Evolutionary conservation across 2,888 invertebrate species (phyloP), one percentile per base, ranked within the genome.

Genomic region (Lucinisca nassula): DNA sequence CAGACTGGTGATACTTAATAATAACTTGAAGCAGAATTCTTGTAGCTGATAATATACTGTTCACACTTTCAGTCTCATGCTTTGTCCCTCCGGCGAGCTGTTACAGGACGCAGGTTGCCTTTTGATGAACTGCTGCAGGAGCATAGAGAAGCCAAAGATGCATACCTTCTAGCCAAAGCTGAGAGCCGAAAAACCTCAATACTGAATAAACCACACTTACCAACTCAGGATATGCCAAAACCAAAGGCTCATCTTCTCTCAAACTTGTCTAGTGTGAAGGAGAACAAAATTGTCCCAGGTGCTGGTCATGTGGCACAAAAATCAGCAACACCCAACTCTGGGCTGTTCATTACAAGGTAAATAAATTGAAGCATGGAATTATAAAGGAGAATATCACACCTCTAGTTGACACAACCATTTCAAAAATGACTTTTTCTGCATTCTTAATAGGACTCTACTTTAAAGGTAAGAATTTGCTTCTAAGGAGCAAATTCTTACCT

Each of bases 111-210:
- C 75, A 97, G 97, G 84, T 98, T 98, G 96, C 97, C 97, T 30
- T 98, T 98, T 96, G 98, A 98, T 95, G 97, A 97, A 82, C 96
- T 98, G 80, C 97, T 98, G 88, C 97, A 97, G 51, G 98, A 98
- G 93, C 98, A 98, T 94, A 97, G 97, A 75, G 98, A 97, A 49
- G 97, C 97, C 85, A 97, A 97, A 92, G 98, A 98, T 88, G 95
- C 95, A 21, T 89, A 95, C 75, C 87, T 94, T 37, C 94, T 95
- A 82, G 93, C 93, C 55, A 95, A 94, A 83, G 92, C 92, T 37
- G 93, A 93, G 78, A 91, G 89, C 58, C 89, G 90, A 72, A 90
- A 89, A 78, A 89, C 89, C 12, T 35, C 67, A 8, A 17, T 21
- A 35, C 3, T 17, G 2, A 67, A 35, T 30, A 67, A 67, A 67